phyloP scores from a whole-genome alignment of 2,888 invertebrate genomes.

The Epicampocera succincta region DNA sequence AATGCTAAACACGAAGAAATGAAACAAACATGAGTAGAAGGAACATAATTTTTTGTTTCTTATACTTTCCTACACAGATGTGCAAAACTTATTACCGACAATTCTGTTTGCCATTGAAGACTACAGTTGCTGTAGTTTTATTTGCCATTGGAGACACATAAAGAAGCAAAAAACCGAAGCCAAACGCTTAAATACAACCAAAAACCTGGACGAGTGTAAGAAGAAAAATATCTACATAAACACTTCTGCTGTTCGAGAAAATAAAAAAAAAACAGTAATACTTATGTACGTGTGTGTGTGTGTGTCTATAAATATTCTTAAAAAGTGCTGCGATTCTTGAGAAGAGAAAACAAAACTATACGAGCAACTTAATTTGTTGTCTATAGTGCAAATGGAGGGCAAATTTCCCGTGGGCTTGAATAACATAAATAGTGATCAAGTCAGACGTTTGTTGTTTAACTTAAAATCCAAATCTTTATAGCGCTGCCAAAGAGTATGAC shows the following conservation, averaged over 20 bases:
- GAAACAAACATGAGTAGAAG: conserved; percentile 18
- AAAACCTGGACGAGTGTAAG: conserved; percentile 16
- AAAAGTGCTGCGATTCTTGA: not conserved
- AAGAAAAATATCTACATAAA: not conserved
- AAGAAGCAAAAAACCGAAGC: conserved; percentile 21
- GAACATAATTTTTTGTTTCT: conserved; percentile 11
- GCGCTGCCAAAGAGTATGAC: too few species aligned
- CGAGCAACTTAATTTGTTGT: conserved; percentile 65
- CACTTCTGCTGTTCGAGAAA: not conserved
- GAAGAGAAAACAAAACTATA: conserved; percentile 19
- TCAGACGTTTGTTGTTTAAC: too few species aligned
- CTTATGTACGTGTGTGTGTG: not conserved
- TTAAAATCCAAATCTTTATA: too few species aligned
- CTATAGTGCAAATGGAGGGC: conserved; percentile 52
- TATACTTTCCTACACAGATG: not conserved
- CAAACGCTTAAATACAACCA: conserved; percentile 11
- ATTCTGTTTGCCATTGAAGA: conserved; percentile 24
- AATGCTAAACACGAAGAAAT: conserved; percentile 32
- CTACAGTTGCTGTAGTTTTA: conserved; percentile 49
- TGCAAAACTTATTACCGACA: conserved; percentile 46
- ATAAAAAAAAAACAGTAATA: conserved; percentile 10
- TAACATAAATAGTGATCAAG: too few species aligned
- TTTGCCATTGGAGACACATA: conserved; percentile 66
- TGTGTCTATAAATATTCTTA: too few species aligned
- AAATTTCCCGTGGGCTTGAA: too few species aligned